These are phyloP conservation scores for Papilio polyxenes DNA, from an alignment of 1,140 invertebrate species.

Conservation along the genomic window DNA sequence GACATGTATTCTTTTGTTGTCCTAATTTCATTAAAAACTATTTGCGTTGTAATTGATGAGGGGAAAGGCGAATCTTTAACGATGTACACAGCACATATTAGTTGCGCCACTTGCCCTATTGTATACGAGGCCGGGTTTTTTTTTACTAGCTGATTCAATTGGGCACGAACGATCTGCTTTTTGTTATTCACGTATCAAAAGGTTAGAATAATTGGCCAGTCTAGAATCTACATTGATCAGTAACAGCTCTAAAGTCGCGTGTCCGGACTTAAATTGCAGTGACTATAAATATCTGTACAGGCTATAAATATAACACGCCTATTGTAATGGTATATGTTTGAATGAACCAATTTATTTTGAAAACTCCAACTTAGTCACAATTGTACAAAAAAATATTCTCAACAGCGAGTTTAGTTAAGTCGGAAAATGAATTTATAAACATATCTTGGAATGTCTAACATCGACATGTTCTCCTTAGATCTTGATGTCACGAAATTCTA, in stretches of 20 bases:
- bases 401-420: too few species aligned
- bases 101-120: constrained; percentile 16
- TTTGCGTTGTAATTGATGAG: constrained; percentile 18
- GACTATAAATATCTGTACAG: background rate
- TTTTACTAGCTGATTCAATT: constrained; percentile 17
- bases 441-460: too few species aligned
- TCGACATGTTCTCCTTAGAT: too few species aligned
- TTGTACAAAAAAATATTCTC: too few species aligned
- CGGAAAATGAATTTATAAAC: too few species aligned
- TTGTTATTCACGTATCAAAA: background rate
- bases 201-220: constrained; percentile 1
- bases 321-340: background rate
- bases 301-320: background rate
- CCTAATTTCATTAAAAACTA: constrained; percentile 15
- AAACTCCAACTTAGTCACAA: too few species aligned
- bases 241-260: background rate
- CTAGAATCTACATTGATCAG: background rate
- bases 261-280: background rate
- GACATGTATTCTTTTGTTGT: background rate
- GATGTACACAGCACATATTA: background rate
- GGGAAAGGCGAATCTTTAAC: constrained; percentile 14
- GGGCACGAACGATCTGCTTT: background rate
- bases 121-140: constrained; percentile 15
- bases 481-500: too few species aligned
- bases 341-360: too few species aligned